These are phyloP conservation scores for Erethizon dorsatum DNA, from an alignment of 2,797 vertebrate genomes.

Conservation along the genomic window DNA sequence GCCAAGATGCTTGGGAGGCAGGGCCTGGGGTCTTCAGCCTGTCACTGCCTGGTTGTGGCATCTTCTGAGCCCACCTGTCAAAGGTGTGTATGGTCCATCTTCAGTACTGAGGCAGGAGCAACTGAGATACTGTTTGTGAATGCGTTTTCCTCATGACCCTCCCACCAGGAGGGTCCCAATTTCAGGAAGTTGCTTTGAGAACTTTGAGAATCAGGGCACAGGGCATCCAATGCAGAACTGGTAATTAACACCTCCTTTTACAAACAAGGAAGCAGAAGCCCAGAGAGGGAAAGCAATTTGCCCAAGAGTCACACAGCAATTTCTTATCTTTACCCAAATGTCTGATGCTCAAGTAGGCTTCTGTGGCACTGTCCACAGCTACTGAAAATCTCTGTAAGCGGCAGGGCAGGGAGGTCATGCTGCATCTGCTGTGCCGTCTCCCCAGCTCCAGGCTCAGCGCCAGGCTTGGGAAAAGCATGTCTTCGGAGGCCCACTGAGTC, in stretches of 20 bases:
- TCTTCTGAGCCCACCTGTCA: neutral
- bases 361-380: neutral
- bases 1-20: neutral
- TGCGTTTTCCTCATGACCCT: neutral
- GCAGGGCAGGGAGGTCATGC: neutral
- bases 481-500: constrained; percentile 70
- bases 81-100: neutral
- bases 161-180: neutral
- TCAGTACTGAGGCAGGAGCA: no score
- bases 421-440: neutral
- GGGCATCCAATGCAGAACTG: neutral
- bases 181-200: neutral
- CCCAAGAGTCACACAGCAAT: neutral
- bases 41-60: rapidly evolving
- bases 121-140: neutral
- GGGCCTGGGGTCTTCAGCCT: neutral
- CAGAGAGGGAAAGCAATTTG: neutral
- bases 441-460: constrained; percentile 9
- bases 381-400: neutral
- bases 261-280: neutral
- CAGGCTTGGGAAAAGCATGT: neutral
- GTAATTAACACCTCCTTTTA: neutral
- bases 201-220: neutral
- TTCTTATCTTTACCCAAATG: neutral
- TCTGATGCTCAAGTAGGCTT: neutral